These are phyloP conservation scores for Campoplex capitator DNA, from an alignment of 2,888 invertebrate species.

Conservation along the genomic window DNA sequence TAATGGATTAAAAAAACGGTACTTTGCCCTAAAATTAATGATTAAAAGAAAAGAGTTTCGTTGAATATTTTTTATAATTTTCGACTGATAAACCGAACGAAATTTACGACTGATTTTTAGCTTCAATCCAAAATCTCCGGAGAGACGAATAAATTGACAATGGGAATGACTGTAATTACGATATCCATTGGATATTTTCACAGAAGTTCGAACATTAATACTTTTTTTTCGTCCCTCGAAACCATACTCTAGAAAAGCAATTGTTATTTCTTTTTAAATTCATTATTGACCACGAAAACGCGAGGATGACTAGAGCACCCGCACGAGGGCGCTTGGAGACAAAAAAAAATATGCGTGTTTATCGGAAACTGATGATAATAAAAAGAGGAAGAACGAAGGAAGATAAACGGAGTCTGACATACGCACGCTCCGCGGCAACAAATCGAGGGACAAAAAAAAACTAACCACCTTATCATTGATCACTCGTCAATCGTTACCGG, in stretches of 20 bases:
- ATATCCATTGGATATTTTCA: conserved; percentile 47
- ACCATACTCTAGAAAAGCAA: neutral
- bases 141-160: conserved; percentile 33
- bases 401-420: conserved; percentile 49
- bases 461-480: conserved; percentile 37
- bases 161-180: conserved; percentile 41
- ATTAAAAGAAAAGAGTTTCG: neutral
- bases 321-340: conserved; percentile 34
- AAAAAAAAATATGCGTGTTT: conserved; percentile 1
- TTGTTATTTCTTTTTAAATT: neutral
- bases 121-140: conserved; percentile 15
- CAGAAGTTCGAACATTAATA: conserved; percentile 8
- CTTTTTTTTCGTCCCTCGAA: conserved; percentile 25
- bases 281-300: conserved; percentile 51
- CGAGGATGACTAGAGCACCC: conserved; percentile 66
- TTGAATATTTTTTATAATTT: neutral
- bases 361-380: conserved; percentile 3
- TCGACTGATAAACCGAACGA: neutral
- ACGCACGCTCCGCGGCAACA: conserved; percentile 41
- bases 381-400: conserved; percentile 50
- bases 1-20: neutral
- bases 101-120: neutral
- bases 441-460: conserved; percentile 51
- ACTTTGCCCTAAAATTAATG: neutral
- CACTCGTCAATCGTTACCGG: conserved; percentile 51